phyloP scores from a whole-genome alignment of 2,888 invertebrate genomes.

The Drosophila imparisetae region DNA sequence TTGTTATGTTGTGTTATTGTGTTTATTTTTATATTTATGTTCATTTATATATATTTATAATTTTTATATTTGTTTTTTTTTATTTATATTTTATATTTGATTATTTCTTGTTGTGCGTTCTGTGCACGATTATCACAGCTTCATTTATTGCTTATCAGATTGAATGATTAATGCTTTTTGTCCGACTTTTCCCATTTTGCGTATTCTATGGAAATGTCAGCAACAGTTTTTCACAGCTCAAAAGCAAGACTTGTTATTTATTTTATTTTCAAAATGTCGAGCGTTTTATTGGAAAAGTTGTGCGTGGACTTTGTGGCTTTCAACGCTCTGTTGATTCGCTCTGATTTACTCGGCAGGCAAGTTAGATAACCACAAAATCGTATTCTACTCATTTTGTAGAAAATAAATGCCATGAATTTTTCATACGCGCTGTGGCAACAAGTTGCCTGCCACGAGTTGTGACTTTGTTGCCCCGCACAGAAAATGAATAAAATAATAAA shows the following conservation, averaged over 20 bases:
- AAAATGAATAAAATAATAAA: background rate
- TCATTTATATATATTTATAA: background rate
- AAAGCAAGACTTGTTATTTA: conserved; percentile 46
- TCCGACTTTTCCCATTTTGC: conserved; percentile 16
- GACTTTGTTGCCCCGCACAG: background rate
- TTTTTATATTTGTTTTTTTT: background rate
- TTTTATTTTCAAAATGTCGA: conserved; percentile 47
- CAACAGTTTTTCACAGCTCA: conserved; percentile 67
- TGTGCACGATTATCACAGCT: conserved; percentile 66
- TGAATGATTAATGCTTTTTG: conserved; percentile 75
- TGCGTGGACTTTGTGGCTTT: conserved; percentile 55
- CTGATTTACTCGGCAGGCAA: conserved; percentile 29
- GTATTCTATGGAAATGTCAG: conserved; percentile 61
- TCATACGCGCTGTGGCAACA: conserved; percentile 32
- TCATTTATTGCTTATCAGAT: conserved; percentile 78
- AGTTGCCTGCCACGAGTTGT: conserved; percentile 22
- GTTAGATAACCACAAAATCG: conserved; percentile 32
- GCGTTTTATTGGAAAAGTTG: conserved; percentile 75
- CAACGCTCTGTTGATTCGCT: conserved; percentile 58
- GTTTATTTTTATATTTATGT: background rate
- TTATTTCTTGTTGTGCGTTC: conserved; percentile 1
- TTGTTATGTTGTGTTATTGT: too few relatives aligned
- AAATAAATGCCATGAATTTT: conserved; percentile 10
- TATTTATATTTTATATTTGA: background rate
- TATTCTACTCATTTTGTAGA: conserved; percentile 45